A percentile compares a stretch with the other conserved stretches of the same genome.
Evolutionary conservation across 2,113 vertebrate species (phyloP).

Genomic region (Gasterosteus aculeatus): DNA sequence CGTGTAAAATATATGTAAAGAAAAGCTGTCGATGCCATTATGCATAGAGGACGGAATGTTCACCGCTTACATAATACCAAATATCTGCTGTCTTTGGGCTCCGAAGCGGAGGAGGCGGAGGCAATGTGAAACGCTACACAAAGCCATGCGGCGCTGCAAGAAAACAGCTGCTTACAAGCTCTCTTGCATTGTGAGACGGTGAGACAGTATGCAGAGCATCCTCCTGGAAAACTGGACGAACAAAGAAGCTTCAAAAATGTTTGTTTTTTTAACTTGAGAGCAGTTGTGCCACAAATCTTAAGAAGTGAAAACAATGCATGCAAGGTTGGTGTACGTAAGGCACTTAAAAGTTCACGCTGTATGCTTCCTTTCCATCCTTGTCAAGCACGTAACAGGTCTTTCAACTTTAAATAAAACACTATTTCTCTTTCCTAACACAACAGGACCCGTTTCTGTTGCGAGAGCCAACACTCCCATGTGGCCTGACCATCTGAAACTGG

Average conservation of each 20-base stretch:
- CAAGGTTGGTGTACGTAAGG: constrained; percentile 8
- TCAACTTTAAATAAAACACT: constrained; percentile 23
- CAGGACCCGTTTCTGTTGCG: constrained; percentile 37
- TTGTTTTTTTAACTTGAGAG: background rate
- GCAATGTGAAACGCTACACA: constrained; percentile 34
- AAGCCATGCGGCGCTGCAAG: constrained; percentile 17
- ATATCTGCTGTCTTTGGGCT: constrained; percentile 44
- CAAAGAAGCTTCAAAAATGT: background rate
- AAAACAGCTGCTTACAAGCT: constrained; percentile 12
- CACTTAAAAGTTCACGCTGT: background rate
- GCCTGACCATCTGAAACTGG: constrained; percentile 72
- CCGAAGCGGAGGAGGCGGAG: constrained; percentile 37
- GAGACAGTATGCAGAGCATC: background rate
- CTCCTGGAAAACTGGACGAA: background rate
- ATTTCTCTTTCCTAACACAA: constrained; percentile 38
- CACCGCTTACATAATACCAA: constrained; percentile 48
- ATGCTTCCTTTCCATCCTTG: constrained; percentile 8
- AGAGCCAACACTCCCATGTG: constrained; percentile 67
- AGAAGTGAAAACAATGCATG: background rate
- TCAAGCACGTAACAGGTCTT: constrained; percentile 9
- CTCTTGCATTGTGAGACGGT: background rate
- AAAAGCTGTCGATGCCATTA: constrained; percentile 36
- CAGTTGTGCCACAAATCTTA: background rate
- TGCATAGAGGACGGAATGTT: constrained; percentile 32
- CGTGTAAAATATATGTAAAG: constrained; percentile 25